Base-by-base conservation (phyloP, 2,888 invertebrate species). In the Crossocerus cetratus region DNA sequence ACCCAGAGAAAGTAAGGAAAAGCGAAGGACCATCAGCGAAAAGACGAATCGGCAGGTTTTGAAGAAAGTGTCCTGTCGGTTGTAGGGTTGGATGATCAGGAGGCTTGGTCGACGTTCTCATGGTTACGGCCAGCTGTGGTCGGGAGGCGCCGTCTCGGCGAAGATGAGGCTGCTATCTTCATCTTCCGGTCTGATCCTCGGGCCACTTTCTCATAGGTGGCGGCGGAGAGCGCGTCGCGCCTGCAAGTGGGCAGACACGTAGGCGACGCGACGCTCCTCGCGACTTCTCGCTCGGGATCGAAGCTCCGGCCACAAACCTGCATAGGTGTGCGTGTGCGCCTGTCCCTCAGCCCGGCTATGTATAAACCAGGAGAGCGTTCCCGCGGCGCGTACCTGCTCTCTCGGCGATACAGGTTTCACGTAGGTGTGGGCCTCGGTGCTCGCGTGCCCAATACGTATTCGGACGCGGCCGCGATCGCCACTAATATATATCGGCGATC, bases 211-310 rank as follows among this genome's bases (percentile, higher is more conserved):
- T 63, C 72, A 68, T 72, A 76, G 70, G 66, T 45, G 54, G 49
- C 63, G 20, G 58, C 53, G n/a, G 14, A 49, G 13, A 43, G 32
- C 43, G 61, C 55, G 66, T 5, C 56, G 45, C 67, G 16, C 20
- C 61, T 62, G 71, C 71, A 82, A 81, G 77, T 75, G 75, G 77
- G 71, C 63, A 72, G 81, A 74, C 76, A 81, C 81, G 82, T 81
- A 77, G 81, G 79, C 81, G 76, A 76, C 61, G 53, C 23, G 43
- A 32, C 65, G 22, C 62, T 56, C 18, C 64, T 66, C 71, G 77
- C 77, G 68, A 64, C 68, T 68, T 67, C 74, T 65, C 66, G 68
- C 77, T 67, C 68, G 58, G 70, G 65, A 62, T 49, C 49, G 49
- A 20, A 57, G 53, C 64, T 53, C 61, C 61, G 43, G 43, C 49